Conservation (phyloP, 2,113 vertebrate species). For the Prunella fulvescens region DNA sequence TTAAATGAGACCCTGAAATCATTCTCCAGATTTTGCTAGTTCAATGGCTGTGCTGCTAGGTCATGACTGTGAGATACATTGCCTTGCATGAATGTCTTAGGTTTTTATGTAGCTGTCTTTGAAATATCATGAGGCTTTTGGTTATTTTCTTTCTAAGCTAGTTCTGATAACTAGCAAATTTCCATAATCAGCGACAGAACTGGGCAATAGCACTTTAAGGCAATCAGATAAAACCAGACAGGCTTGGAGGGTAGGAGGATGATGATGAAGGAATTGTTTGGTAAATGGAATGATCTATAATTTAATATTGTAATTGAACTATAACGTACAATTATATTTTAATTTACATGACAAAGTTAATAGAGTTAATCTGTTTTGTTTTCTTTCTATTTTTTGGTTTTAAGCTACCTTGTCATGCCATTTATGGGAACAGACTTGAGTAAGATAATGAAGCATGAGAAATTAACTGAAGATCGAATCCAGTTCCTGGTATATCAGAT, state of each 20-base stretch:
- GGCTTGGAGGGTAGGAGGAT: neutral
- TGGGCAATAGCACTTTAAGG: neutral
- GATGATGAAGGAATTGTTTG: neutral
- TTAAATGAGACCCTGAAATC: neutral
- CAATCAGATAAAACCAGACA: neutral
- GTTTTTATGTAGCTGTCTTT: neutral
- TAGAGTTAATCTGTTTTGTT: neutral
- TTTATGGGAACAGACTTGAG: conserved; percentile 84
- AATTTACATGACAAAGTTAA: neutral
- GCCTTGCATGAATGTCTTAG: neutral
- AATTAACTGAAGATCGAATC: conserved; percentile 87
- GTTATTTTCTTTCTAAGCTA: neutral
- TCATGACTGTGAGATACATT: neutral
- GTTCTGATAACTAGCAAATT: neutral
- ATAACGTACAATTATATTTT: neutral
- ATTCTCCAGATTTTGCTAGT: neutral
- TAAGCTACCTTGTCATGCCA: conserved; percentile 82
- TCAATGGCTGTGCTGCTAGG: neutral
- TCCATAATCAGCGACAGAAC: neutral
- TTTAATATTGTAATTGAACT: neutral
- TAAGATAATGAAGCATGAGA: conserved; percentile 86
- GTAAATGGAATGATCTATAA: neutral
- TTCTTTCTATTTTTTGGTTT: neutral
- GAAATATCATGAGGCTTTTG: neutral
- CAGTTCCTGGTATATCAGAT: conserved; percentile 96